These are phyloP conservation scores for Synergus itoensis DNA, from an alignment of 2,888 invertebrate genomes.

Conservation along the genomic window DNA sequence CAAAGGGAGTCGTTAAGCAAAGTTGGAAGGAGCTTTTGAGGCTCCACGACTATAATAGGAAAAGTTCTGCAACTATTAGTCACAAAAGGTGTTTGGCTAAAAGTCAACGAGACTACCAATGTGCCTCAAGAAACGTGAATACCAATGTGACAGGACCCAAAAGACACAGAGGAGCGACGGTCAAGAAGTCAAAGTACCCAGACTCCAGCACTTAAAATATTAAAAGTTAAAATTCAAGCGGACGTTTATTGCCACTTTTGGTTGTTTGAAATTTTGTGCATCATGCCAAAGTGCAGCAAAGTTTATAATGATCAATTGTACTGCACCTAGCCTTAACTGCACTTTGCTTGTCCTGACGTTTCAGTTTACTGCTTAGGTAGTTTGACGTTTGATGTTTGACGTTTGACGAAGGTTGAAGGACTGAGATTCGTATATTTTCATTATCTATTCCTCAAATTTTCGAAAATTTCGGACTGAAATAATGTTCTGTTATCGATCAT, in stretches of 20 bases:
- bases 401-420: constrained; percentile 20
- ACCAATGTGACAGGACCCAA: neutral
- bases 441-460: constrained; percentile 15
- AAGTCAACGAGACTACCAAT: constrained; percentile 46
- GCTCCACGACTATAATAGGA: neutral
- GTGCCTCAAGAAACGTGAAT: constrained; percentile 6
- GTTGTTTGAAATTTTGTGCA: neutral
- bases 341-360: neutral
- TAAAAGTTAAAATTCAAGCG: neutral
- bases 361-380: neutral
- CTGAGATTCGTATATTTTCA: neutral
- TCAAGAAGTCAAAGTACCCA: constrained; percentile 8
- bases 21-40: neutral
- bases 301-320: constrained; percentile 9
- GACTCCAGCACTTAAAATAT: neutral
- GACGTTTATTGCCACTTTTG: neutral
- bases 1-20: too few species aligned
- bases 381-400: too few species aligned
- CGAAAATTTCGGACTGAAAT: too few species aligned
- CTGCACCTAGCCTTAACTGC: neutral
- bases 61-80: constrained; percentile 5
- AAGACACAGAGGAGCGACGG: constrained; percentile 8
- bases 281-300: neutral
- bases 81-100: constrained; percentile 44
- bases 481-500: constrained; percentile 4